Evolutionary conservation across 2,113 vertebrate species (phyloP), one percentile per base, ranked within the genome.

Genomic region (Carlito syrichta): DNA sequence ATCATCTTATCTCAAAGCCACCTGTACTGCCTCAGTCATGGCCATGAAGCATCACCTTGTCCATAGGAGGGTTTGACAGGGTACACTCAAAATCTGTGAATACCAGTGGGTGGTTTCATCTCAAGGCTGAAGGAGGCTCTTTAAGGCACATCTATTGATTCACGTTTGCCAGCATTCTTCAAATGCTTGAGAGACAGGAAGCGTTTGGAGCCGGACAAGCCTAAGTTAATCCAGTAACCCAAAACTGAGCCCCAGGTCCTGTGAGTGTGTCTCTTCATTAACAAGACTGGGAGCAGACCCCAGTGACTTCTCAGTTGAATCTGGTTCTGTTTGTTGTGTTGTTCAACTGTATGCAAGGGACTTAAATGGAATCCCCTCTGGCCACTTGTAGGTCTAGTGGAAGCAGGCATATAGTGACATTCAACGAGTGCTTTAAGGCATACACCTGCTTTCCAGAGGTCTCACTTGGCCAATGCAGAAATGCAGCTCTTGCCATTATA

Each of bases 1-100:
- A 78, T 56, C 43, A 81, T 74, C 96, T 87, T 79, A 87, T 32
- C 23, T 68, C 71, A 54, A 17, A 66, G 32, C 27, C 56, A 11
- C 54, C 35, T 63, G 10, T 68, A 30, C n/a, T 58, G 12, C 73
- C 83, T 63, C 40, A 81, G 0, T 58, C 35, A 19, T 14, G 6
- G 50, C n/a, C 68, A 17, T 23, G 35, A 90, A 86, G 66, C 54
- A 45, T 25, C n/a, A n/a, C n/a, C 63, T 69, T 69, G 68, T 20
- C 27, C 50, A 35, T 0, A 23, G 22, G n/a, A 7, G 8, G 38
- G 22, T n/a, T 27, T 50, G 52, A 16, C 5, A 23, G 5, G 1
- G 9, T 71, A 0, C 13, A 3, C 32, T 35, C 45, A n/a, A 58
- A 32, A 25, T 45, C n/a, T 71, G 23, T 25, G 50, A 38, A 84